Base-by-base conservation (phyloP, 2,113 vertebrate genomes). In the Chaetodon auriga region DNA sequence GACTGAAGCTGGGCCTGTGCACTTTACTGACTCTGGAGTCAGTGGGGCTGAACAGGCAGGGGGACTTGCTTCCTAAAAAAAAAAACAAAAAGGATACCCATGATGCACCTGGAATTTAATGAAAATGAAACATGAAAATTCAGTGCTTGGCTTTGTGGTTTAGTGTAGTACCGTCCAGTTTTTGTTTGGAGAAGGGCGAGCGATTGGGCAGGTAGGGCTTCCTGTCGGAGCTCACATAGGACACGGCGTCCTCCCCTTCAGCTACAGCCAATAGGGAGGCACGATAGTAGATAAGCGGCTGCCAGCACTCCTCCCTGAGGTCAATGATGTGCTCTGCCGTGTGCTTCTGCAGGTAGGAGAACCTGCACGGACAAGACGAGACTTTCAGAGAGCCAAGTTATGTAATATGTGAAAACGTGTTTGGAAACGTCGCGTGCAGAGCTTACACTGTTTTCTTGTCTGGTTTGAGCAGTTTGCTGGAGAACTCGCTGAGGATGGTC, bases 371-470 rank as follows among this genome's bases (percentile, higher is more conserved):
- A 77, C 71, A 66, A 23, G n/a, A 64, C 36, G 14, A 77, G 18
- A 43, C 25, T 12, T 25, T 69, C 48, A 80, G 43, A 57, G 19
- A 6, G 5, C 18, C 12, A 1, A 12, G 51, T 14, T 68, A 51
- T 0, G 3, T 55, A 13, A 58, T 30, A 30, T 30, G 3, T 30
- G 5, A 63, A 51, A 48, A 9, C 41, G 14, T 5, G 68, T 57
- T 5, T 25, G 68, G 4, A 7, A 15, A 0, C 11, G 64, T 6
- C 35, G 65, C 5, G 4, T 16, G 71, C 38, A 16, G 41, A 74
- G 94, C 97, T 96, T 94, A 98, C 97, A 98, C 94, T 0, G 96
- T 94, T 90, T 95, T 97, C 93, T 97, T 98, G 96, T 98, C 97
- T n/a, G 95, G 95, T 87, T 95, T 97, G 69, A 98, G 95, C 72